Evolutionary conservation across 1,140 invertebrate species (phyloP).

Genomic region (Drosophila sechellia): DNA sequence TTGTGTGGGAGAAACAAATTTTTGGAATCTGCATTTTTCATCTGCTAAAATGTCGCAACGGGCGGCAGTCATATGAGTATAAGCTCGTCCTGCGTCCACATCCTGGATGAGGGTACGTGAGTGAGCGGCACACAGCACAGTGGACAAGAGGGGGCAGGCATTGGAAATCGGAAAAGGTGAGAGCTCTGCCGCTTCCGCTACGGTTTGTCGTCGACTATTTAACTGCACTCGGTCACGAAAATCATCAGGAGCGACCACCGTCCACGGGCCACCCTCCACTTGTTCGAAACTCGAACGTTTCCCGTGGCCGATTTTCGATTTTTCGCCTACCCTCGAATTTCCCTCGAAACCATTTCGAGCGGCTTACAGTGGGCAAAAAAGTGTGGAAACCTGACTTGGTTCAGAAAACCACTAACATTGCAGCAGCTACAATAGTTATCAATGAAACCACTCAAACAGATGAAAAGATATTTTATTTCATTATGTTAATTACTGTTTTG

Average conservation of each 20-base stretch:
- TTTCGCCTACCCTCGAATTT: conserved; percentile 18
- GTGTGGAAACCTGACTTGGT: no score
- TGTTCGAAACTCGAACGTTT: conserved; percentile 39
- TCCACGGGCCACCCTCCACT: conserved; percentile 29
- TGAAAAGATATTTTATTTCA: no score
- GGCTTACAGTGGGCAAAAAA: conserved; percentile 19
- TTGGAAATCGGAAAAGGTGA: conserved; percentile 50
- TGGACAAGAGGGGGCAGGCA: conserved; percentile 21
- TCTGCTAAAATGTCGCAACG: conserved; percentile 51
- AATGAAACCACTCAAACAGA: no score
- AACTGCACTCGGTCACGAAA: conserved; percentile 83
- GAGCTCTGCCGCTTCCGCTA: conserved; percentile 51
- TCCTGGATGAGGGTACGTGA: conserved; percentile 35
- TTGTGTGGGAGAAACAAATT: neutral
- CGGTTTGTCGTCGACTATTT: conserved; percentile 74
- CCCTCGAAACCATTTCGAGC: neutral
- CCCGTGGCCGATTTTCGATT: conserved; percentile 56
- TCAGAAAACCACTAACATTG: no score
- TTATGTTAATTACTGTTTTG: no score
- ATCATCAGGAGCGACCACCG: conserved; percentile 59
- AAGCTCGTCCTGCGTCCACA: conserved; percentile 20
- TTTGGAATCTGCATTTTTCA: conserved; percentile 48
- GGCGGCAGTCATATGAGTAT: conserved; percentile 10
- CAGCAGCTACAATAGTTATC: no score
- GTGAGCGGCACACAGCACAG: conserved; percentile 1